phyloP scores from a whole-genome alignment of 1,140 invertebrate species.

The Paraescarpia echinospica region DNA sequence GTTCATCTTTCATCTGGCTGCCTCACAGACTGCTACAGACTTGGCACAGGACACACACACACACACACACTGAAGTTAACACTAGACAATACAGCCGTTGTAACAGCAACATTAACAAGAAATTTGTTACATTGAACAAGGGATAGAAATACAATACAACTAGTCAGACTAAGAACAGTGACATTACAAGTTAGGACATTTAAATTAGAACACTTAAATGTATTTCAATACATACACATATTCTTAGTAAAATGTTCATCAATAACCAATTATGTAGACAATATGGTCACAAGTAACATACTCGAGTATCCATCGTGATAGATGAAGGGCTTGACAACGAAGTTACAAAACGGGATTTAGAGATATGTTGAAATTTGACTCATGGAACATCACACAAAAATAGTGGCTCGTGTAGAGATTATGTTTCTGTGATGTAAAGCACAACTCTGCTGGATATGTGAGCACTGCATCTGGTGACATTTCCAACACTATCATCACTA shows the following conservation, averaged over 20 bases:
- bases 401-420: not conserved
- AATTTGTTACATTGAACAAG: not conserved
- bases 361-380: not conserved
- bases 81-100: not conserved
- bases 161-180: not conserved
- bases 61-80: not conserved
- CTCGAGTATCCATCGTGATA: not conserved
- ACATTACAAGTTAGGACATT: not conserved
- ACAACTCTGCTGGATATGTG: not conserved
- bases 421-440: not conserved
- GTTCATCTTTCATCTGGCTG: too few relatives aligned
- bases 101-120: not conserved
- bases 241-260: not conserved
- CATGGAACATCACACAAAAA: not conserved
- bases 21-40: not conserved
- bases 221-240: not conserved
- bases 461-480: not conserved
- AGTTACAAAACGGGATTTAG: not conserved
- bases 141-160: not conserved
- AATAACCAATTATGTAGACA: not conserved
- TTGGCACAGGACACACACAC: not conserved
- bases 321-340: not conserved
- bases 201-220: not conserved
- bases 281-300: not conserved
- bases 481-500: not conserved